These are phyloP conservation scores for Colossoma macropomum DNA, from an alignment of 2,113 vertebrate genomes.

Conservation along the genomic window DNA sequence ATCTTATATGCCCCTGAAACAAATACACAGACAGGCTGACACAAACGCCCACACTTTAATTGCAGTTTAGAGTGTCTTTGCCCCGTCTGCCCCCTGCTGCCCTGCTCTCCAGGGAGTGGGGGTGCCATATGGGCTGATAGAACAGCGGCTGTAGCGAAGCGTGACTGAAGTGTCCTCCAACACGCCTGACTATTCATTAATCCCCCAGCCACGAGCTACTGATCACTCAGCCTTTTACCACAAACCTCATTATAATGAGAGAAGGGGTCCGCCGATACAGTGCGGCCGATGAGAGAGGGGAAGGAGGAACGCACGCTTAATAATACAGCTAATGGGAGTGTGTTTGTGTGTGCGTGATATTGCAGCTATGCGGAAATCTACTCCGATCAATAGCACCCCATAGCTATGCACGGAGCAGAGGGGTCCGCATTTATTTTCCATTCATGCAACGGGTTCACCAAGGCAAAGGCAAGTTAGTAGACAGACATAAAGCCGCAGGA, in stretches of 20 bases:
- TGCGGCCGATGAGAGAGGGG: constrained; percentile 22
- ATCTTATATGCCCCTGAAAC: neutral
- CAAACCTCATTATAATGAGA: constrained; percentile 54
- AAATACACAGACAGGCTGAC: neutral
- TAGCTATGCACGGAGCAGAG: constrained; percentile 6
- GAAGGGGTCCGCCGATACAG: constrained; percentile 13
- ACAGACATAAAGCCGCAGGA: too few relatives aligned
- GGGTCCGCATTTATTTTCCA: neutral
- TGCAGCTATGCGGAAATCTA: constrained; percentile 31
- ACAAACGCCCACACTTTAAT: neutral
- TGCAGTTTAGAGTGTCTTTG: neutral
- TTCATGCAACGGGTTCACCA: neutral
- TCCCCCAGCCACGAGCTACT: constrained; percentile 11
- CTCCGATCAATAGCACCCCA: constrained; percentile 32
- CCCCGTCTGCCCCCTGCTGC: neutral
- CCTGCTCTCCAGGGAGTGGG: neutral
- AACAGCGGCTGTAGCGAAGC: neutral
- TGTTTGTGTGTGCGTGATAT: constrained; percentile 1
- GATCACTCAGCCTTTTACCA: constrained; percentile 44
- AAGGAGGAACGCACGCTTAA: constrained; percentile 35
- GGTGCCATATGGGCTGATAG: constrained; percentile 24
- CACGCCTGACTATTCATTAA: constrained; percentile 19
- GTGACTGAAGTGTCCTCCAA: constrained; percentile 41
- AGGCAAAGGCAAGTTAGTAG: too few relatives aligned
- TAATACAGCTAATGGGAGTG: constrained; percentile 37